These are phyloP conservation scores for Barbus barbus DNA, from an alignment of 2,113 vertebrate species.

Conservation along the genomic window DNA sequence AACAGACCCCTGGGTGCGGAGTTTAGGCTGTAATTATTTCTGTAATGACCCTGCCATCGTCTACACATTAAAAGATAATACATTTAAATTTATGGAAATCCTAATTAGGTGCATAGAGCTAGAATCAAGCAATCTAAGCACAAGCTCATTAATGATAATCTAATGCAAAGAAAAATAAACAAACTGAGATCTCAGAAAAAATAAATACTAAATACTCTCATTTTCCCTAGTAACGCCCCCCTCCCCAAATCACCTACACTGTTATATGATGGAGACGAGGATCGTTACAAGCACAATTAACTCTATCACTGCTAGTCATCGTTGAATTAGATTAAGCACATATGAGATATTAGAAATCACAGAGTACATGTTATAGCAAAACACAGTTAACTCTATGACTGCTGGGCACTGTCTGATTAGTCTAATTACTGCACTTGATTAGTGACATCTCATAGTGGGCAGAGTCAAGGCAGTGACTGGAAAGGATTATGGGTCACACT, in stretches of 20 bases:
- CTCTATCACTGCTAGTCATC: slow-evolving; percentile 71
- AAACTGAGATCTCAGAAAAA: slow-evolving; percentile 59
- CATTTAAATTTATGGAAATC: slow-evolving; percentile 77
- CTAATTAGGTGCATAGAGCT: slow-evolving; percentile 70
- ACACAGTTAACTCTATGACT: neutral
- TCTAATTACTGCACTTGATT: slow-evolving; percentile 70
- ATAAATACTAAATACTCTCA: slow-evolving; percentile 47
- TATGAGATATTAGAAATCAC: neutral
- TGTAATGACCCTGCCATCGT: slow-evolving; percentile 73
- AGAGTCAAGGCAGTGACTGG: slow-evolving; percentile 38
- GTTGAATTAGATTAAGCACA: slow-evolving; percentile 48
- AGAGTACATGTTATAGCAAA: neutral
- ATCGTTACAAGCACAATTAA: slow-evolving; percentile 73
- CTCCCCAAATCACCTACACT: neutral
- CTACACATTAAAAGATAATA: slow-evolving; percentile 74
- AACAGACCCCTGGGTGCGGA: slow-evolving; percentile 61
- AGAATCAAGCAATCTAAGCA: slow-evolving; percentile 67
- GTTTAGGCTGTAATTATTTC: slow-evolving; percentile 69
- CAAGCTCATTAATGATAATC: slow-evolving; percentile 64
- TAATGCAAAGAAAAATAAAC: slow-evolving; percentile 58
- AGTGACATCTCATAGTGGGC: slow-evolving; percentile 46
- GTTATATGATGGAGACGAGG: slow-evolving; percentile 58
- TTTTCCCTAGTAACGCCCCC: slow-evolving; percentile 20
- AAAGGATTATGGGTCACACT: slow-evolving; percentile 55
- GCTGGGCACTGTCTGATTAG: slow-evolving; percentile 63